Base-by-base conservation (phyloP, 2,113 vertebrate genomes). In the Gobio gobio region DNA sequence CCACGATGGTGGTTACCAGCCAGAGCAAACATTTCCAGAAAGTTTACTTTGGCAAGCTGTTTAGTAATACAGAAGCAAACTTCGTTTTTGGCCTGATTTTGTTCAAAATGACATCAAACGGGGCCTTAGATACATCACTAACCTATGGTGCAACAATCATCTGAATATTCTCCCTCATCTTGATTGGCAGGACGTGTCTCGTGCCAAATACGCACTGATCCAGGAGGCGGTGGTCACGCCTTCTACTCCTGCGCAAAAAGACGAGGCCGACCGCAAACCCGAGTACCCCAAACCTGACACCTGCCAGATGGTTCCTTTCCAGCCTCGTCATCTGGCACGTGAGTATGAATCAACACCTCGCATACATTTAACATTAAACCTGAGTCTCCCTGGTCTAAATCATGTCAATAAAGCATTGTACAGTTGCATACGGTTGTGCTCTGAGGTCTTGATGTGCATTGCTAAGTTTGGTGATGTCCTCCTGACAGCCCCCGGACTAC, bases 261-360 rank as follows among this genome's bases (percentile, higher is more conserved):
- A 99, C 22, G 98, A 99, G 89, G 95, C 92, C 0, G 98, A 99
- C 91, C 95, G 97, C 87, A 99, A 98, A 92, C 98, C 98, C 0
- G 98, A 99, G 84, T 99, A 99, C 90, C 98, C 98, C 29, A 99
- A 99, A 93, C 98, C 98, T 10, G 98, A 99, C 93, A 99, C 97
- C 29, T 96, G 97, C 83, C 98, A 99, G 90, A 99, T 99, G 98
- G 98, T 99, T 92, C 97, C 98, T 74, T 99, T 98, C 90, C 98
- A 99, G 94, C 98, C 98, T 26, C 95, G 98, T 84, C 98, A 99
- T 91, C 94, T 98, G 86, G 97, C 98, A 88, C 97, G 98, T 99
- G 96, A 92, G 97, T 94, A 54, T 16, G 54, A 6, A 1, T 14
- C 45, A n/a, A 5, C n/a, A 26, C 16, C 20, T 72, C 18, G 33